Conservation (phyloP, 2,888 invertebrate species). For the Caenorhabditis angaria region DNA sequence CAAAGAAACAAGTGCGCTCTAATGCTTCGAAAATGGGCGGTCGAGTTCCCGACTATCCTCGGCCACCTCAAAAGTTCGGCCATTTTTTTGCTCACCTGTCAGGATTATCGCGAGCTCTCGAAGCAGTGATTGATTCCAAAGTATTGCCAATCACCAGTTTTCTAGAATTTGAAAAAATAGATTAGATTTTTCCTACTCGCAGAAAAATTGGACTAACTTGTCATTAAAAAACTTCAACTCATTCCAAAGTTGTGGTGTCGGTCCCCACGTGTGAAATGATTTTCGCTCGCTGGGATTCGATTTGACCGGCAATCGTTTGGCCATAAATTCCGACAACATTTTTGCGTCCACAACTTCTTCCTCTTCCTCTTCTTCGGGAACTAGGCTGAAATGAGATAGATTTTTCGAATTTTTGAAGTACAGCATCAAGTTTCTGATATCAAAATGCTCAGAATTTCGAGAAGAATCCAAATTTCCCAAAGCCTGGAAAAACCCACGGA, state of each 20-base stretch:
- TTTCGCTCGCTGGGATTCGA: slow-evolving; percentile 24
- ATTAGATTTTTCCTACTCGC: background rate
- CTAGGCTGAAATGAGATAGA: slow-evolving; percentile 21
- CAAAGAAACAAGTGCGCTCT: no score
- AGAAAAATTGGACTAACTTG: slow-evolving; percentile 11
- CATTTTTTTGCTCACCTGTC: background rate
- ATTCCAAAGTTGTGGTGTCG: slow-evolving; percentile 17
- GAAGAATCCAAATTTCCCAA: background rate
- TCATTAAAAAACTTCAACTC: slow-evolving; percentile 19
- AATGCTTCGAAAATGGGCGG: background rate
- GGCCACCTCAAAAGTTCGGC: background rate
- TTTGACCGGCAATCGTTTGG: slow-evolving; percentile 1
- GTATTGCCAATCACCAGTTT: slow-evolving; percentile 39
- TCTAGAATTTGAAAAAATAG: slow-evolving; percentile 24
- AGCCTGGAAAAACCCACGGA: slow-evolving; percentile 28
- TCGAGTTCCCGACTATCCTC: background rate
- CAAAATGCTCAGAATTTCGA: background rate
- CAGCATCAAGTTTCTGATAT: background rate
- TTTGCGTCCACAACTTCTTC: slow-evolving; percentile 36
- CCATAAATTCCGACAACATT: slow-evolving; percentile 23
- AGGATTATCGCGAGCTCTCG: no score
- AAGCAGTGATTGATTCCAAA: slow-evolving; percentile 26
- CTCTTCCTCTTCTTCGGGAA: slow-evolving; percentile 38
- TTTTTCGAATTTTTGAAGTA: background rate
- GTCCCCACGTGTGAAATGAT: slow-evolving; percentile 25